phyloP scores from a whole-genome alignment of 2,113 vertebrate genomes.

The Leptosomus discolor region DNA sequence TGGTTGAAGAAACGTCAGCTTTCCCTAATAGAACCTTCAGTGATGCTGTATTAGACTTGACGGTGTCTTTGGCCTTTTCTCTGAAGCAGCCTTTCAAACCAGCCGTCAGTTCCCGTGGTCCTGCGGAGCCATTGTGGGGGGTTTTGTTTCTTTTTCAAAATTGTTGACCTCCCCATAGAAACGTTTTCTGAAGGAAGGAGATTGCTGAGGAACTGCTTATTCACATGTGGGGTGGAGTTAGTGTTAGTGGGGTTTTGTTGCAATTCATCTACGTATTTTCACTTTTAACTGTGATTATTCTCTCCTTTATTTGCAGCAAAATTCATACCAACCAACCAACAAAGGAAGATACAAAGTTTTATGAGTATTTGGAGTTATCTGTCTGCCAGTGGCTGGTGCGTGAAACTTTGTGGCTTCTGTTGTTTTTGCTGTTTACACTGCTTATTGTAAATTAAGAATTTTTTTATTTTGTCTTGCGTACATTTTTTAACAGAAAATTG shows the following conservation, averaged over 20 bases:
- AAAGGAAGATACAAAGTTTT: slow-evolving; percentile 99
- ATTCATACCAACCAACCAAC: slow-evolving; percentile 98
- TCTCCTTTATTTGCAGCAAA: slow-evolving; percentile 85
- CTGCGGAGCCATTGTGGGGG: not conserved
- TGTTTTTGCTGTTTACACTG: slow-evolving; percentile 73
- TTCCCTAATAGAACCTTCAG: not conserved
- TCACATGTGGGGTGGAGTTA: not conserved
- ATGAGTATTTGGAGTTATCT: slow-evolving; percentile 70
- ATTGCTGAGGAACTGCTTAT: not conserved
- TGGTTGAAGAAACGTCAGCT: not conserved
- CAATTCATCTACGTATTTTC: not conserved
- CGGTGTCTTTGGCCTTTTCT: not conserved
- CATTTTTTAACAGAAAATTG: slow-evolving; percentile 71
- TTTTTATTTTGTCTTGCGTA: slow-evolving; percentile 69
- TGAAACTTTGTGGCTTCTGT: slow-evolving; percentile 67
- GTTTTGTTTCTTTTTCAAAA: not conserved
- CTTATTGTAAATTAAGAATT: slow-evolving; percentile 75
- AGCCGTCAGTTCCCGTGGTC: not conserved
- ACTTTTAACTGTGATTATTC: not conserved
- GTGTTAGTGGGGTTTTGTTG: not conserved
- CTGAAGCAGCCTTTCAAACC: not conserved
- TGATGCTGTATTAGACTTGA: not conserved
- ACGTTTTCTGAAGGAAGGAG: not conserved
- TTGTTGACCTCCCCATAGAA: not conserved
- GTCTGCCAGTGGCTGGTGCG: slow-evolving; percentile 58